These are phyloP conservation scores for Muraenolepis orangiensis DNA, from an alignment of 2,797 vertebrate genomes.

Conservation along the genomic window DNA sequence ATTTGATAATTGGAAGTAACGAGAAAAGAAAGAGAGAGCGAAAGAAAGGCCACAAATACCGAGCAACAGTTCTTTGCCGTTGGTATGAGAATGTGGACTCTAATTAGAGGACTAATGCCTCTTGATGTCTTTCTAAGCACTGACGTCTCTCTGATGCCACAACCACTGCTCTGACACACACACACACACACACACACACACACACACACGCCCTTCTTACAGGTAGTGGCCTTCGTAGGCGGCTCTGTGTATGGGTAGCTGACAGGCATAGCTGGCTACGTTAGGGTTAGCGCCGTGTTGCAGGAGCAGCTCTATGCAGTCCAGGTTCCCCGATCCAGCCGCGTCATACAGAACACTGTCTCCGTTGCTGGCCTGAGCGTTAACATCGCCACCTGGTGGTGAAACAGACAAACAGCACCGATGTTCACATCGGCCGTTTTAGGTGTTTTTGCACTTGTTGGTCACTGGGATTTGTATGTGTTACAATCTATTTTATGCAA, in stretches of 20 bases:
- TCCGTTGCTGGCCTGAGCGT: constrained; percentile 77
- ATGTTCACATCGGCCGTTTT: neutral
- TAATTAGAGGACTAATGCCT: too few species aligned
- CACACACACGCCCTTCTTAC: constrained; percentile 64
- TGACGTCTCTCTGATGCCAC: too few species aligned
- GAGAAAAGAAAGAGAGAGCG: neutral
- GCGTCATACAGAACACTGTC: constrained; percentile 82
- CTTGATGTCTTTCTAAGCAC: too few species aligned
- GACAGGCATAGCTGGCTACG: constrained; percentile 75
- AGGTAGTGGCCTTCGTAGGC: constrained; percentile 84
- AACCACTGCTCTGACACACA: neutral
- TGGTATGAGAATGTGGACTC: neutral
- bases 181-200: neutral
- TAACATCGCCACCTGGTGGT: constrained; percentile 79
- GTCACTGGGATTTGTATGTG: neutral
- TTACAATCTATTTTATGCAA: neutral
- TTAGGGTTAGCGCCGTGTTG: constrained; percentile 81
- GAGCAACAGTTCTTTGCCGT: neutral
- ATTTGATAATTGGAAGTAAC: neutral
- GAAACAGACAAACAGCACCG: constrained; percentile 11
- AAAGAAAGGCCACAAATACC: neutral
- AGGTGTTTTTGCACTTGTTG: neutral
- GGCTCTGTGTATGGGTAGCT: constrained; percentile 84
- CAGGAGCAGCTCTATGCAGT: constrained; percentile 80
- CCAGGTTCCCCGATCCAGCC: constrained; percentile 79